These are phyloP conservation scores for Falco peregrinus DNA, from an alignment of 2,797 vertebrate species.

Conservation along the genomic window DNA sequence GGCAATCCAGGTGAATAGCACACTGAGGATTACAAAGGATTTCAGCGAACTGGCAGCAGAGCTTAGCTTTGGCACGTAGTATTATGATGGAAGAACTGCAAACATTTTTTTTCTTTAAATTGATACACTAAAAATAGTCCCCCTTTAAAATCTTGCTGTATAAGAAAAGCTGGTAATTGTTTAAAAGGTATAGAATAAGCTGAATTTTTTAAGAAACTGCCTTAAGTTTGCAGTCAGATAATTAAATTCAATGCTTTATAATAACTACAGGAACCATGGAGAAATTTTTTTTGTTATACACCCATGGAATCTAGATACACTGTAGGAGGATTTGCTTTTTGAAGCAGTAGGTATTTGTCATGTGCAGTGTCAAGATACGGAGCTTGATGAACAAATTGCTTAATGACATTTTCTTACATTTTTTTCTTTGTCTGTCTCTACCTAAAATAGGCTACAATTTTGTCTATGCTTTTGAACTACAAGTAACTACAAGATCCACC, in stretches of 20 bases:
- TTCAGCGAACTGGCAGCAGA: not conserved
- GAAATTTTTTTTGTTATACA: not conserved
- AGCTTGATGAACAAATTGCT: not conserved
- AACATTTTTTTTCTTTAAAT: not conserved
- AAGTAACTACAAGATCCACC: not conserved
- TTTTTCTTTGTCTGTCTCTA: not conserved
- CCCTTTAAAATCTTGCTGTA: not conserved
- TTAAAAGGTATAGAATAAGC: not conserved
- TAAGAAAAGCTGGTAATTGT: not conserved
- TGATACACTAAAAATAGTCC: not conserved
- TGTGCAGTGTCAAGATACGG: not conserved
- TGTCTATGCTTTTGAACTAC: not conserved
- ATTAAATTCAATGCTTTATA: not conserved
- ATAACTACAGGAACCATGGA: not conserved
- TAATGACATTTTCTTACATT: not conserved
- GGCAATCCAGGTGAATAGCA: not conserved
- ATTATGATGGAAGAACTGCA: not conserved
- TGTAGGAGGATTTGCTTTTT: not conserved
- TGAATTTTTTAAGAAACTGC: not conserved
- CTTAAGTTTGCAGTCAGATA: not conserved
- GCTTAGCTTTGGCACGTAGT: not conserved
- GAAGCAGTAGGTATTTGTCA: not conserved
- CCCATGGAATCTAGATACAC: not conserved
- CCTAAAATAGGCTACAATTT: not conserved
- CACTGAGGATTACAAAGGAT: not conserved